Evolutionary conservation across 2,113 vertebrate genomes (phyloP).

Genomic region (Hypocryptadius cinnamomeus): DNA sequence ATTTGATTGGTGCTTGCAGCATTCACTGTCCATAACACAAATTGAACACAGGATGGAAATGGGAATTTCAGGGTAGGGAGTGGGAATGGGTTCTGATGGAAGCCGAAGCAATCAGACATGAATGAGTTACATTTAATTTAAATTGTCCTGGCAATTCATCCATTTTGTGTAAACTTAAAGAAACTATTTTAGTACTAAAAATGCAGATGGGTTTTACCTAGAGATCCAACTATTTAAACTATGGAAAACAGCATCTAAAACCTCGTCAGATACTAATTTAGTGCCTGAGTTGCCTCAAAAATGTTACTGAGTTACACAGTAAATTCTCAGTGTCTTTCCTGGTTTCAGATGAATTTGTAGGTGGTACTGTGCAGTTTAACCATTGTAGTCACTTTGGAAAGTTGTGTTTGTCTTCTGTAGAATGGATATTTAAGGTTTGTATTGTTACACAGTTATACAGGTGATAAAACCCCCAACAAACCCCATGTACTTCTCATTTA

Average conservation of each 20-base stretch:
- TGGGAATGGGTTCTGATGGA: not conserved
- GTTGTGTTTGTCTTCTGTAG: slow-evolving; percentile 50
- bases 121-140: not conserved
- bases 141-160: slow-evolving; percentile 10
- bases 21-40: not conserved
- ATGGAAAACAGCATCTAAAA: not conserved
- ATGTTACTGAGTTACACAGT: not conserved
- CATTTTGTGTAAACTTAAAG: not conserved
- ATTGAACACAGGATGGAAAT: slow-evolving; percentile 34
- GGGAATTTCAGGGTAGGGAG: slow-evolving; percentile 27
- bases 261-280: not conserved
- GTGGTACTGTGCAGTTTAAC: not conserved
- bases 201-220: not conserved
- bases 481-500: not conserved
- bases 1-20: slow-evolving; percentile 59
- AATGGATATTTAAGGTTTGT: slow-evolving; percentile 12
- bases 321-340: slow-evolving; percentile 2
- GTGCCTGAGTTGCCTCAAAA: slow-evolving; percentile 54
- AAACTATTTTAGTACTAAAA: slow-evolving; percentile 45
- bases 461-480: not conserved
- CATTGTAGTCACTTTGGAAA: not conserved
- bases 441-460: slow-evolving; percentile 4
- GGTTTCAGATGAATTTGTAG: not conserved
- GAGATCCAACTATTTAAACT: not conserved
- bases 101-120: not conserved